Percentiles rank a stretch among this genome's conserved stretches.
phyloP scores from a whole-genome alignment of 1,140 invertebrate species.

The Listronotus bonariensis region DNA sequence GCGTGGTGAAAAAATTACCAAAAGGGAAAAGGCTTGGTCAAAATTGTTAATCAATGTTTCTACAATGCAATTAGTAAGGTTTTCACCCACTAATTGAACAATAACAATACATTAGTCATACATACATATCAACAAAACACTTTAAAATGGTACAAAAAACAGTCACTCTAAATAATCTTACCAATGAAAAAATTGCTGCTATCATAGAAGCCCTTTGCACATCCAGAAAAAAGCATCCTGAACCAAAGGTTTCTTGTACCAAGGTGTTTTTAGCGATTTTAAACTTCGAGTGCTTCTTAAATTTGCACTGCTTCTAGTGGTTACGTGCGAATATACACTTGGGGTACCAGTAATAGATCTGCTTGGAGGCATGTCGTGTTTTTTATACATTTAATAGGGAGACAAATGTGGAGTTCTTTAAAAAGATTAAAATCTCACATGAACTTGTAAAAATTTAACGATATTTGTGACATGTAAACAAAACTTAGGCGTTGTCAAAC shows the following conservation, averaged over 20 bases:
- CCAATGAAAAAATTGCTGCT: constrained; percentile 74
- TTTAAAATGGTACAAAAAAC: too few relatives aligned
- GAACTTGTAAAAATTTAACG: neutral
- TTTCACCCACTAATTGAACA: too few relatives aligned
- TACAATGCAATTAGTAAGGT: too few relatives aligned
- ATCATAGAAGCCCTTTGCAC: constrained; percentile 78
- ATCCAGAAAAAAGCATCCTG: constrained; percentile 78
- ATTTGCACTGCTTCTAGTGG: constrained; percentile 76
- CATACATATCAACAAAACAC: too few relatives aligned
- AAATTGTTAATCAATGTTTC: too few relatives aligned
- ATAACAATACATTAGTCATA: too few relatives aligned
- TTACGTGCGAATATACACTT: constrained; percentile 84
- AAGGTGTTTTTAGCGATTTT: constrained; percentile 75
- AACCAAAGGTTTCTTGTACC: constrained; percentile 81
- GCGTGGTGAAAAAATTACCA: too few relatives aligned
- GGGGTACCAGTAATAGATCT: constrained; percentile 77
- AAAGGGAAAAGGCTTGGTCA: neutral
- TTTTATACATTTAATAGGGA: constrained; percentile 45
- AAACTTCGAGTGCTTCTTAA: constrained; percentile 78
- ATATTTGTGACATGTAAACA: constrained; percentile 3
- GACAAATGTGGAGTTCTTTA: neutral
- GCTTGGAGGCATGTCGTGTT: constrained; percentile 60
- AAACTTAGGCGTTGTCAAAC: neutral
- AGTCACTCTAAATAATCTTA: constrained; percentile 56
- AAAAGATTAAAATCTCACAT: neutral